Evolutionary conservation across 2,113 vertebrate species (phyloP), one percentile per base, ranked within the genome.

Genomic region (Choloepus hoffmanni): DNA sequence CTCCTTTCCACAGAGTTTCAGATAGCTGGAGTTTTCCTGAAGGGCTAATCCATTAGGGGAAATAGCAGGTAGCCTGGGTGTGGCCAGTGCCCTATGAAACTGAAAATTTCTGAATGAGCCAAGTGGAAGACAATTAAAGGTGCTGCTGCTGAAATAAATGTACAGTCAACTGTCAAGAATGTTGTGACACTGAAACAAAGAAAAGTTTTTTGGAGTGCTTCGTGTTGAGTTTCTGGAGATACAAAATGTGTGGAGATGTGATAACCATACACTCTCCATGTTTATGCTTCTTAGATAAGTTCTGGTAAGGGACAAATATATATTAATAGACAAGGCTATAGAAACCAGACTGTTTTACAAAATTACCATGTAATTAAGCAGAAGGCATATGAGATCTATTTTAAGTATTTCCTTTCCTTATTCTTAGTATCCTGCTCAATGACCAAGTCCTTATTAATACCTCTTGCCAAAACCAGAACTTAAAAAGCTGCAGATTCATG

Each of bases 371-470:
- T 67, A 96, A 95, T 92, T 96, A 93, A 94, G 81, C 79, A 86
- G 85, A 91, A 94, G 92, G 84, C 58, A 0, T 81, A 16, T 40
- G 62, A 93, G 76, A 53, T 76, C 92, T 97, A 97, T 97, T 97
- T 97, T 96, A 91, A 96, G 94, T 68, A 89, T 48, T 67, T 85
- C 67, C 70, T 92, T 93, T 79, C 85, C 72, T 96, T 94, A 94
- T 68, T 91, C 85, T 93, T 85, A 65, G 67, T 79, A 84, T 87
- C 63, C 91, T 15, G 3, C 77, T 87, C 86, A 13, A 19, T 7
- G 40, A 67, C 73, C 60, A 95, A 81, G 89, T 50, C 83, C 63
- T 85, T 70, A 83, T 67, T 50, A 86, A 58, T 53, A 78, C 60
- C 77, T 63, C 65, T 30, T 40, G 91, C 83, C 78, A 90, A 97